phyloP scores from a whole-genome alignment of 2,113 vertebrate species.

The Equus quagga region DNA sequence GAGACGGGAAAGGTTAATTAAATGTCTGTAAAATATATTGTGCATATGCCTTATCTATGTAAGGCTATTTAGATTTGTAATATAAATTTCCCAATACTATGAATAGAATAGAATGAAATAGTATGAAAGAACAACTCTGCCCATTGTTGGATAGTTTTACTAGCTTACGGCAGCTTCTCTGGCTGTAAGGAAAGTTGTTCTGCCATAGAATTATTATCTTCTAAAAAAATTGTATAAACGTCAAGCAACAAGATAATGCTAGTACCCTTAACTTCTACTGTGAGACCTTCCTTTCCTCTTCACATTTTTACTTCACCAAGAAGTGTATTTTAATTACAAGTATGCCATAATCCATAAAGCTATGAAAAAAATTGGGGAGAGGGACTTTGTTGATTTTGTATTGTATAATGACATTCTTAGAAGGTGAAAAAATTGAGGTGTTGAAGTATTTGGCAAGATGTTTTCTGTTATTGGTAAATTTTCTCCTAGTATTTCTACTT shows the following conservation, averaged over 20 bases:
- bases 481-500: slow-evolving; percentile 28
- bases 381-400: slow-evolving; percentile 15
- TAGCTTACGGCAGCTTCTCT: not conserved
- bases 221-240: not conserved
- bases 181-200: not conserved
- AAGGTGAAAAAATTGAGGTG: not conserved
- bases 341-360: not conserved
- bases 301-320: not conserved
- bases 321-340: slow-evolving; percentile 3
- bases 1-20: not conserved
- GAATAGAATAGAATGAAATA: not conserved
- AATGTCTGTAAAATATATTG: not conserved
- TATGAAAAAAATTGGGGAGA: not conserved
- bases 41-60: not conserved
- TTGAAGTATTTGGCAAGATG: not conserved
- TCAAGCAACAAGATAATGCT: not conserved
- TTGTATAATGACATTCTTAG: not conserved
- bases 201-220: slow-evolving; percentile 45
- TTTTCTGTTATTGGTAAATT: slow-evolving; percentile 11
- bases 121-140: not conserved
- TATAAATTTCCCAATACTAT: not conserved
- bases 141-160: not conserved
- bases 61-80: not conserved
- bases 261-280: not conserved
- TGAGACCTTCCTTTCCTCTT: not conserved